Conservation (phyloP, 2,888 invertebrate species). For the Cheilosia scutellata region DNA sequence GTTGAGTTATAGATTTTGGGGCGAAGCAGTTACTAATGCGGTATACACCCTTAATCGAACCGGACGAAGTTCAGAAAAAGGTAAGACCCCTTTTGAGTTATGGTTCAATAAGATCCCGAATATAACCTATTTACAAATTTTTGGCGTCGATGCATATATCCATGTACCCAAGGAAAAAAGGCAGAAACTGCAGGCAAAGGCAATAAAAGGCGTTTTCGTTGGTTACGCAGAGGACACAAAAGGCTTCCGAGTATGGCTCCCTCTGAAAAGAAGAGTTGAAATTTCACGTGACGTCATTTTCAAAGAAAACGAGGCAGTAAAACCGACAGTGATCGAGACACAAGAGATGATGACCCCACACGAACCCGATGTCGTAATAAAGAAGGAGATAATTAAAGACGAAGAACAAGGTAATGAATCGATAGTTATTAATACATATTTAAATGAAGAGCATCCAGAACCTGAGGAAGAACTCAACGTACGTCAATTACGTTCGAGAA, state of each 20-base stretch:
- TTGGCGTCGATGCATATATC: slow-evolving; percentile 27
- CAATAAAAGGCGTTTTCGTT: slow-evolving; percentile 21
- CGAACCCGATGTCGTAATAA: too few species aligned
- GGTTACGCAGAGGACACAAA: slow-evolving; percentile 2
- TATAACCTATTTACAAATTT: slow-evolving; percentile 17
- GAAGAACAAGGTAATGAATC: too few species aligned
- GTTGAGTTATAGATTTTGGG: slow-evolving; percentile 15
- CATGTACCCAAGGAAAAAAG: slow-evolving; percentile 40
- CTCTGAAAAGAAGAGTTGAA: background rate
- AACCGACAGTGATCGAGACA: background rate
- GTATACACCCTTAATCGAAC: slow-evolving; percentile 27
- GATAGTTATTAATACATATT: too few species aligned
- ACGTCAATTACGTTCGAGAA: background rate
- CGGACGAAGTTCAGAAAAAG: background rate
- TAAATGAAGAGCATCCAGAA: too few species aligned
- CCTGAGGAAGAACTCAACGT: too few species aligned
- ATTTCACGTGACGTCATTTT: background rate
- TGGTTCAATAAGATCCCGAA: slow-evolving; percentile 11
- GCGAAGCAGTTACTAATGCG: slow-evolving; percentile 19
- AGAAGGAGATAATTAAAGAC: background rate
- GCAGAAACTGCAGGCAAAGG: slow-evolving; percentile 23
- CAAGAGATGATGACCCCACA: background rate
- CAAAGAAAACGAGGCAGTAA: background rate
- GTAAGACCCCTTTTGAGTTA: slow-evolving; percentile 26
- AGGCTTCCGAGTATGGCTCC: slow-evolving; percentile 25